These are phyloP conservation scores for Paedocypris sp. DNA, from an alignment of 2,113 vertebrate species.

Conservation along the genomic window DNA sequence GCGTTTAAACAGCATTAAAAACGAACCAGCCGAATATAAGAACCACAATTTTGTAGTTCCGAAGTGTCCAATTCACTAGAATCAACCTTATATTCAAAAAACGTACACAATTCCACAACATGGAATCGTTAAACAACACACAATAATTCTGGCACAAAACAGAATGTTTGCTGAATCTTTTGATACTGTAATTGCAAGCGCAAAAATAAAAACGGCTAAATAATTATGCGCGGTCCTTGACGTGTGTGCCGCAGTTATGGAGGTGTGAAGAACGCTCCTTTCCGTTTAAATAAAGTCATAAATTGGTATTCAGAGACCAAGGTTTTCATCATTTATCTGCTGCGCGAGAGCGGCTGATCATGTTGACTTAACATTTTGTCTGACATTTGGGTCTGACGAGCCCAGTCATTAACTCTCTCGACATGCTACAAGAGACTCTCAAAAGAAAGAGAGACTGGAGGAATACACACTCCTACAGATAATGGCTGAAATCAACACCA, in stretches of 20 bases:
- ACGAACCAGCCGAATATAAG: too few species aligned
- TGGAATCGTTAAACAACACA: too few species aligned
- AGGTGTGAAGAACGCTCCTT: background rate
- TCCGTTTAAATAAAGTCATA: constrained; percentile 20
- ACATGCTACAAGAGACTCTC: constrained; percentile 22
- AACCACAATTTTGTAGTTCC: too few species aligned
- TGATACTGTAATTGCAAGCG: background rate
- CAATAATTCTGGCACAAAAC: too few species aligned
- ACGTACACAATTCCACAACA: too few species aligned
- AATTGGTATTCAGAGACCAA: constrained; percentile 17
- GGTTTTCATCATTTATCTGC: constrained; percentile 27
- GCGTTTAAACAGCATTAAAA: too few species aligned
- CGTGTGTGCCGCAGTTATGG: constrained; percentile 8
- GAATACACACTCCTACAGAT: background rate
- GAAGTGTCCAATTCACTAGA: too few species aligned
- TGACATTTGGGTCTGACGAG: constrained; percentile 39
- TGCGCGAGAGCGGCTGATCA: constrained; percentile 22
- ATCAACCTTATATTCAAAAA: too few species aligned
- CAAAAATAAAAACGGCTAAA: background rate
- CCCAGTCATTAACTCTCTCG: constrained; percentile 21
- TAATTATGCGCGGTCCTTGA: background rate
- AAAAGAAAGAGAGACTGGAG: background rate
- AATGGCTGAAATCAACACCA: background rate
- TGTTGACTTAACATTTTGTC: constrained; percentile 43
- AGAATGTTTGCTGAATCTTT: too few species aligned